Evolutionary conservation across 2,888 invertebrate species (phyloP), one percentile per base, ranked within the genome.

Genomic region (Metellina segmentata): DNA sequence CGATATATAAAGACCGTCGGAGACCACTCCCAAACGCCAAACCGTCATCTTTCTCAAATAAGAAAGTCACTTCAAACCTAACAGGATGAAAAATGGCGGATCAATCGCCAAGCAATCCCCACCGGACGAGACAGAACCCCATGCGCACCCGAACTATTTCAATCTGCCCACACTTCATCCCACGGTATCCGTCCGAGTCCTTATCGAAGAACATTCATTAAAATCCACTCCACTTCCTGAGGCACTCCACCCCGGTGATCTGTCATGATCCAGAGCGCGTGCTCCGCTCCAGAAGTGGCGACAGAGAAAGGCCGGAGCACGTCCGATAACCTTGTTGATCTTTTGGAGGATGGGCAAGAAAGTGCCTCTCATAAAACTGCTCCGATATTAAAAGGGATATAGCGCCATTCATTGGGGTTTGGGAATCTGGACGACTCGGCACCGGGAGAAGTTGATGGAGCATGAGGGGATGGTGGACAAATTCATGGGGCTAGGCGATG

Each of bases 251-350:
- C 48, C 11, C 19, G 75, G 8, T 9, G 51, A 87, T 79, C 72
- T 72, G 51, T 78, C 79, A 87, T 9, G 77, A 85, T 85, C 19
- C n/a, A 79, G 53, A 8, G 77, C 13, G 79, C 13, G 75, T 48
- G 48, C 78, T 48, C 34, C 79, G 72, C 53, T 13, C 74, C 13
- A 49, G 11, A 49, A 81, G 87, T 34, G 74, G 72, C 61, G 88
- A 85, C 61, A 61, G 34, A 52, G 81, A 87, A 52, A 52, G 79
- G 52, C 34, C n/a, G 34, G 34, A 51, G 79, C 74, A 8, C 16
- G 69, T 71, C 78, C 79, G 79, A 88, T 81, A 81, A 81, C 53
- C 87, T 79, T 72, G 71, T 72, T 79, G 87, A 71, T 79, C 79
- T 87, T 34, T 0, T n/a, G 72, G 53, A 52, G 11, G 20, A 69